phyloP scores from a whole-genome alignment of 2,797 vertebrate genomes.

The Silurus aristotelis region DNA sequence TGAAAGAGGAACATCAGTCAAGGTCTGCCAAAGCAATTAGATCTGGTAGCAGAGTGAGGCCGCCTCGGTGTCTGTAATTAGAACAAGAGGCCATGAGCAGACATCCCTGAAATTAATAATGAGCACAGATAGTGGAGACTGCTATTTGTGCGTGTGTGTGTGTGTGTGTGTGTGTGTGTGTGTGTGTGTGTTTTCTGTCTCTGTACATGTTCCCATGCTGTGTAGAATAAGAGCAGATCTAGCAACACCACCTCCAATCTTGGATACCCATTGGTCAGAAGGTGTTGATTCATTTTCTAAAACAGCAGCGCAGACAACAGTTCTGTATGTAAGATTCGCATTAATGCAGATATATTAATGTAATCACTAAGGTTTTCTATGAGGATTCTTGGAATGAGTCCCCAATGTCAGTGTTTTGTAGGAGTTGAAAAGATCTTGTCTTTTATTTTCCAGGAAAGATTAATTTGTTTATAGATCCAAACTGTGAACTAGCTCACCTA shows the following conservation, averaged over 20 bases:
- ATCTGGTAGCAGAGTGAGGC: constrained; percentile 33
- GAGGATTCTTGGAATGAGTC: not conserved
- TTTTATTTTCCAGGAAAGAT: not conserved
- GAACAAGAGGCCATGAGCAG: constrained; percentile 35
- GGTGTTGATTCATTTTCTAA: not conserved
- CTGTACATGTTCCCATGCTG: not conserved
- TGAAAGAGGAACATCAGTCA: constrained; percentile 48
- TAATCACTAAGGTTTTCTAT: not conserved
- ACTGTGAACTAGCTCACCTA: not conserved
- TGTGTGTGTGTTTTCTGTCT: not conserved
- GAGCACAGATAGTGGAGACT: constrained; percentile 22
- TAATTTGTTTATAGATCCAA: not conserved
- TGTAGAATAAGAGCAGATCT: not conserved
- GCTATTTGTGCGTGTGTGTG: not conserved
- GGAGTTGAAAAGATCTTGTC: not conserved
- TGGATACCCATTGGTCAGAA: not conserved
- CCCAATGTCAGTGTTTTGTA: not conserved
- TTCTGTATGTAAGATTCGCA: not conserved
- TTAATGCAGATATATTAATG: not conserved
- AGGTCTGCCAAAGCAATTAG: constrained; percentile 47
- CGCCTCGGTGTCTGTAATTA: constrained; percentile 28
- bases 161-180: not conserved
- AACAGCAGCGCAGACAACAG: not conserved
- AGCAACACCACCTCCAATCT: not conserved
- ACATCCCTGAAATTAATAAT: constrained; percentile 47